phyloP scores from a whole-genome alignment of 2,797 vertebrate genomes.

The Gallirallus australis region DNA sequence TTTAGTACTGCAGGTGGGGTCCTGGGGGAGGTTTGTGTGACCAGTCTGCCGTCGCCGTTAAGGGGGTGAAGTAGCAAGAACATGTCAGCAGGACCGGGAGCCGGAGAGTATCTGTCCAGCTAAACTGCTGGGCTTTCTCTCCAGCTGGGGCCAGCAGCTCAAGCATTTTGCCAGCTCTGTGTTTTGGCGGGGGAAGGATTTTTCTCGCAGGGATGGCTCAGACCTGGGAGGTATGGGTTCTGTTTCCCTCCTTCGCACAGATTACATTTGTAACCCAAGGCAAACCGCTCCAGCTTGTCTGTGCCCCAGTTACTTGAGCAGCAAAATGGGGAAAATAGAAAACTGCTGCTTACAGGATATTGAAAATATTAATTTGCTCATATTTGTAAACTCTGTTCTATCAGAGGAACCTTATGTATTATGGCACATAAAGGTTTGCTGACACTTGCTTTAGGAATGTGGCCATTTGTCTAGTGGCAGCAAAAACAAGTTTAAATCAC shows the following conservation, averaged over 20 bases:
- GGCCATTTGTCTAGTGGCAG: slow-evolving; percentile 22
- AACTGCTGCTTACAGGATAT: slow-evolving; percentile 2
- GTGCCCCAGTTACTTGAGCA: slow-evolving; percentile 36
- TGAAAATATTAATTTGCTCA: slow-evolving; percentile 14
- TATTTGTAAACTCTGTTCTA: slow-evolving; percentile 3
- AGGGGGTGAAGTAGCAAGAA: slow-evolving; percentile 21
- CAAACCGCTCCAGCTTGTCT: slow-evolving; percentile 37
- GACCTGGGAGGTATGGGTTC: background rate
- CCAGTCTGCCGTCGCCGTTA: slow-evolving; percentile 11
- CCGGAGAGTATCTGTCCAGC: background rate
- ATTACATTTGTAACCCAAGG: slow-evolving; percentile 64
- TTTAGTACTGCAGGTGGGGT: slow-evolving; percentile 8
- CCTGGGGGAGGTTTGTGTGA: background rate
- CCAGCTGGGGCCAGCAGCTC: background rate
- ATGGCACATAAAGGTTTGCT: background rate
- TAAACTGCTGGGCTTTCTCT: background rate
- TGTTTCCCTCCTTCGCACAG: slow-evolving; percentile 24
- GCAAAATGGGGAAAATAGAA: slow-evolving; percentile 14
- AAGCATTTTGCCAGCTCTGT: slow-evolving; percentile 9
- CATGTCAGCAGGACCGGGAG: background rate
- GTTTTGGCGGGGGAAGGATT: slow-evolving; percentile 4
- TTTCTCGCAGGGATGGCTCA: slow-evolving; percentile 26
- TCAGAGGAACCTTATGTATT: background rate
- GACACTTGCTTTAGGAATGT: slow-evolving; percentile 8
- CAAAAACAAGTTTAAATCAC: slow-evolving; percentile 18